phyloP scores from a whole-genome alignment of 92 coral and sea anemone species.

The Zoanthus gigantus region DNA sequence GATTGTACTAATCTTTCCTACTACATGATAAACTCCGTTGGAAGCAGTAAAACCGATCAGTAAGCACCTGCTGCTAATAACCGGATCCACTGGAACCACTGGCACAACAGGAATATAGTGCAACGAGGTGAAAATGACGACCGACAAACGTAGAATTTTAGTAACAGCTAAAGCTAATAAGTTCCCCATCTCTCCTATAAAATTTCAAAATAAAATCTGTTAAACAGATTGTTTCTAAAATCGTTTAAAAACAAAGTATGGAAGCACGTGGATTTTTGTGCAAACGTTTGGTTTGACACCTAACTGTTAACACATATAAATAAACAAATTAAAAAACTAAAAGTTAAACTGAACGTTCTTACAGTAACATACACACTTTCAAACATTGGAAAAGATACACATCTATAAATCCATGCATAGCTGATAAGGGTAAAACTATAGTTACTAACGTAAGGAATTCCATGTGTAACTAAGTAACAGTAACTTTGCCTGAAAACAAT shows the following conservation, averaged over 20 bases:
- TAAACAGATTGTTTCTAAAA: background rate
- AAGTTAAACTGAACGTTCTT: background rate
- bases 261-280: background rate
- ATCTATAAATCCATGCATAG: background rate
- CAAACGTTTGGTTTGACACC: background rate
- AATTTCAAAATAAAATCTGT: background rate
- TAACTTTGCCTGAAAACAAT: no score
- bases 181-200: slow-evolving; percentile 57
- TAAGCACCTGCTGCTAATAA: slow-evolving; percentile 43
- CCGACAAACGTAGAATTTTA: background rate
- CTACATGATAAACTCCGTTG: slow-evolving; percentile 33
- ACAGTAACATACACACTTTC: background rate
- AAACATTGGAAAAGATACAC: background rate
- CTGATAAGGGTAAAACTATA: background rate
- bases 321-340: no score
- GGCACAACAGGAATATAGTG: slow-evolving; percentile 54
- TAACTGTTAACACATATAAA: background rate
- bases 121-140: slow-evolving; percentile 47
- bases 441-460: background rate
- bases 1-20: slow-evolving; percentile 7
- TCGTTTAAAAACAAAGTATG: background rate
- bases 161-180: slow-evolving; percentile 58
- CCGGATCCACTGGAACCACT: slow-evolving; percentile 57
- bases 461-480: background rate
- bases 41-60: slow-evolving; percentile 46